Base-by-base conservation (phyloP, 2,797 vertebrate genomes). In the Etheostoma perlongum region DNA sequence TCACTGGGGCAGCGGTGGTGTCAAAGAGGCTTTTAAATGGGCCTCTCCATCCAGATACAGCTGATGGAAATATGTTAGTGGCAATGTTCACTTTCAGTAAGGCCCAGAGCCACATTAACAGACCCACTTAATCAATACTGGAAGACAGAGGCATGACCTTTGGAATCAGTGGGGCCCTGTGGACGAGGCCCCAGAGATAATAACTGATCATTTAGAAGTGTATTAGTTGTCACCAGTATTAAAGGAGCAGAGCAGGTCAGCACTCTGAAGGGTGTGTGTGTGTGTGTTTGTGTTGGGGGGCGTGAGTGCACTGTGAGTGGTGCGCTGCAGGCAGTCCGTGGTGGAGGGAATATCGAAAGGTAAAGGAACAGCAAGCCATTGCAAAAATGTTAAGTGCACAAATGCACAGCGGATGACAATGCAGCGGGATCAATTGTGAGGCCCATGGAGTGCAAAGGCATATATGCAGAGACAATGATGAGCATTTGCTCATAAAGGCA, bases 111-210 rank as follows among this genome's bases (percentile, higher is more conserved):
- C 80, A 83, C 72, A 84, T 92, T 93, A 94, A 90, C 86, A 82
- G 89, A 76, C 73, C 78, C 77, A 78, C 69, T 82, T 55, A 85
- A 92, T 94, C 94, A 86, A 95, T 94, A 91, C 67, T 84, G 85
- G 78, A 90, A 91, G 89, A 94, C 86, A 93, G 91, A 93, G 84
- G 84, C 82, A 87, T 94, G 94, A 94, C 94, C 94, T 94, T 93
- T 94, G 86, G 85, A 93, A 91, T 84, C 90, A 92, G 91, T 92
- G 83, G 92, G 91, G 89, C 89, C 88, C 87, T 81, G 65, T 72
- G 85, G 92, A 94, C 76, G 79, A 94, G 88, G 84, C 89, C 92
- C 91, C 73, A 71, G 90, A 92, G 92, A 93, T 94, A 93, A 94
- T 93, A 94, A 90, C 88, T 91, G 90, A 93, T 92, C 92, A 94